These are phyloP conservation scores for Bradysia coprophila DNA, from an alignment of 1,140 invertebrate species.

Conservation along the genomic window DNA sequence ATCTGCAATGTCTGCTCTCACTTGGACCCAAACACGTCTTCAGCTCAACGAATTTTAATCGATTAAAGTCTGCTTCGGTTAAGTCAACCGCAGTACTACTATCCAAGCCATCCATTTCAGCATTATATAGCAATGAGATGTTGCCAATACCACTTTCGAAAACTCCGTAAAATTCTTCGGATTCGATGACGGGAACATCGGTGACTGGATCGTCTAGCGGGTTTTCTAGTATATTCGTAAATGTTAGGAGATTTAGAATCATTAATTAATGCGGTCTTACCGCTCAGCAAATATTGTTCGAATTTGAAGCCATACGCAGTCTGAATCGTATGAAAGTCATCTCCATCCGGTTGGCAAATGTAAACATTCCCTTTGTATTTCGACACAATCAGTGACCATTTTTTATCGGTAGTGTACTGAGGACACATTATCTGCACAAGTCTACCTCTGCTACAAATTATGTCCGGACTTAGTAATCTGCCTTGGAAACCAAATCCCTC, in stretches of 20 bases:
- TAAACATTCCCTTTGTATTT: conserved; percentile 48
- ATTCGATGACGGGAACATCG: conserved; percentile 33
- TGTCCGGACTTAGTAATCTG: conserved; percentile 25
- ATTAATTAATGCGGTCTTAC: conserved; percentile 16
- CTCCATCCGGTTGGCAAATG: conserved; percentile 43
- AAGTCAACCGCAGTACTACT: conserved; percentile 8
- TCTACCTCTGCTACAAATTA: conserved; percentile 50
- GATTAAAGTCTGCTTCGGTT: conserved; percentile 15
- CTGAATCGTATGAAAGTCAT: conserved; percentile 31
- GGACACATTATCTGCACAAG: conserved; percentile 44
- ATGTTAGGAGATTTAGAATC: not conserved
- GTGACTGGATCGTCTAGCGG: conserved; percentile 21
- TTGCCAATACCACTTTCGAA: conserved; percentile 28
- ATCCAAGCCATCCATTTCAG: conserved; percentile 42
- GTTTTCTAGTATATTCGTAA: conserved; percentile 16
- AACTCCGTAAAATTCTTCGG: conserved; percentile 39
- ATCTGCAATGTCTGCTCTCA: conserved; percentile 24
- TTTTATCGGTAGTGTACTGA: conserved; percentile 40
- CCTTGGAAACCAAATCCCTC: too few species aligned
- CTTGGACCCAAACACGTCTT: conserved; percentile 36
- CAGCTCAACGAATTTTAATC: conserved; percentile 34
- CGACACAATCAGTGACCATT: conserved; percentile 45
- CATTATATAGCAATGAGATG: conserved; percentile 35
- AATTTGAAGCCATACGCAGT: conserved; percentile 73
- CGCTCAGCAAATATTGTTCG: conserved; percentile 53